Evolutionary conservation across 2,888 invertebrate genomes (phyloP), one percentile per base, ranked within the genome.

Genomic region (Fissipunctia ypsillon): DNA sequence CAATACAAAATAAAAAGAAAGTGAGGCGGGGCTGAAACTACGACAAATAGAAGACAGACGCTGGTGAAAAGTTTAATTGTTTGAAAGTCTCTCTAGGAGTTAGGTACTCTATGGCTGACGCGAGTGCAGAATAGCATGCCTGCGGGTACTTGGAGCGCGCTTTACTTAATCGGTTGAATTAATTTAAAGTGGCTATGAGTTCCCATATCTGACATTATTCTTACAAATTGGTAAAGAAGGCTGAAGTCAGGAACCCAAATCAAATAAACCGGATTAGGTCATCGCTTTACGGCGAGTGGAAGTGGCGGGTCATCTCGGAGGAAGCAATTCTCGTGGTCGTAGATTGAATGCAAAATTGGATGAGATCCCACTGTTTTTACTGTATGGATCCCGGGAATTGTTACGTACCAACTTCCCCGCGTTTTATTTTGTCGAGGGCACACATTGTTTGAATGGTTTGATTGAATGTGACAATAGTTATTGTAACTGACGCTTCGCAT

Each of bases 311-410:
- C 95, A 96, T 96, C 95, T 95, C 93, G 90, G 90, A 94, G 93
- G 94, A 93, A 95, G 95, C 95, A 92, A 95, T 96, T 95, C 95
- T 93, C 93, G 94, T 90, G 95, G 94, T 94, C 95, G 95, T 95
- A 95, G 95, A 95, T 95, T 96, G 95, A 95, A 96, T 96, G 95
- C 95, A 95, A 95, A 96, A 96, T 96, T 96, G 95, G 96, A 96
- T 94, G 95, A 95, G 94, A 93, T 93, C 94, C 93, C 91, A 93
- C 93, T 93, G 94, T 94, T 95, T 95, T 95, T 95, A 95, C 93
- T 94, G 93, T 95, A 93, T 93, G 93, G 92, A 91, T 91, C 92
- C 89, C 88, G 90, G 89, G 89, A 85, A 92, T 93, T 90, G 94
- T 92, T 93, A 92, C 90, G 91, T 87, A 88, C 89, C 89, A 89